Conservation (phyloP, 1,140 invertebrate genomes). For the Cydia fagiglandana region DNA sequence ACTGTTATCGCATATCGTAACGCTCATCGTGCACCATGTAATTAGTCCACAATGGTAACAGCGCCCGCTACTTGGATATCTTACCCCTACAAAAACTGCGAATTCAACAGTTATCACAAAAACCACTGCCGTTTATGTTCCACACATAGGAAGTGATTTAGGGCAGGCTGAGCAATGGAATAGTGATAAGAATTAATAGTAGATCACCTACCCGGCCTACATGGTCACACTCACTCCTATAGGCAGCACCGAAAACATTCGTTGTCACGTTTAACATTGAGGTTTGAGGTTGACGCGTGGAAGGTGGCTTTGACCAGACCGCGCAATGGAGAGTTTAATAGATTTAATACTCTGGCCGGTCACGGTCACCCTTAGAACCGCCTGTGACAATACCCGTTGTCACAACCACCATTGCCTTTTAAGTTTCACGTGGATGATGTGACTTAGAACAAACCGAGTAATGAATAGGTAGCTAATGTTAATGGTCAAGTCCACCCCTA, state of each 20-base stretch:
- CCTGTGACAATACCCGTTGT: not conserved
- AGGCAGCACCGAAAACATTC: not conserved
- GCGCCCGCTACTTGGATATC: slow-evolving; percentile 46
- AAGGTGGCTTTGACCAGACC: slow-evolving; percentile 24
- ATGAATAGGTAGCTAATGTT: slow-evolving; percentile 33
- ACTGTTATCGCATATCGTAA: slow-evolving; percentile 75
- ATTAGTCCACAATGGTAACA: slow-evolving; percentile 62
- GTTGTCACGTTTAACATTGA: not conserved
- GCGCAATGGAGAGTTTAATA: slow-evolving; percentile 39
- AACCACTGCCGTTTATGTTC: slow-evolving; percentile 32
- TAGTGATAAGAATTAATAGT: not conserved
- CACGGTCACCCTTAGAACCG: too few species aligned
- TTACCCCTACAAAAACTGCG: slow-evolving; percentile 3
- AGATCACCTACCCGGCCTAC: not conserved
- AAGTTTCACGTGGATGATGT: not conserved
- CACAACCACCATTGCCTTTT: not conserved
- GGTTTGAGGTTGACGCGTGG: not conserved
- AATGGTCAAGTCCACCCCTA: slow-evolving; percentile 18
- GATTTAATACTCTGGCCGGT: too few species aligned
- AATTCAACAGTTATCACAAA: slow-evolving; percentile 19
- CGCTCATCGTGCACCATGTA: slow-evolving; percentile 57
- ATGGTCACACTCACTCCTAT: not conserved
- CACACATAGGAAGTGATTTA: not conserved
- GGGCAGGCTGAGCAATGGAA: slow-evolving; percentile 42
- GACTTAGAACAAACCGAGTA: slow-evolving; percentile 35